A percentile compares a stretch with the other conserved stretches of the same genome.
Conservation (phyloP, 2,888 invertebrate genomes). For the Ectropis crepuscularia region DNA sequence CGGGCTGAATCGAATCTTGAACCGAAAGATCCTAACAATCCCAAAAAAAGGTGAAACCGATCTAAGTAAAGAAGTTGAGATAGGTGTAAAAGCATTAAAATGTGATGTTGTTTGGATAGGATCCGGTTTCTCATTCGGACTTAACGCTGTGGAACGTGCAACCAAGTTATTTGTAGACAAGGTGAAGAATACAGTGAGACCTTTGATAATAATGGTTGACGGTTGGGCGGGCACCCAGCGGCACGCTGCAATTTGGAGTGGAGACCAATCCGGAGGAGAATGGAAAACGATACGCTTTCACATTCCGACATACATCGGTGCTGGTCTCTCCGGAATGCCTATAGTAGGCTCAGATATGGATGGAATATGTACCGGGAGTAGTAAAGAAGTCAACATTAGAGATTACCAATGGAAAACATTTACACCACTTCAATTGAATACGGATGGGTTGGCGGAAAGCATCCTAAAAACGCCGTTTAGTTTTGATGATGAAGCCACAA, state of each 20-base stretch:
- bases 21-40: constrained; percentile 67
- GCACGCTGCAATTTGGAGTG: constrained; percentile 75
- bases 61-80: constrained; percentile 66
- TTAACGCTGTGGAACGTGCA: constrained; percentile 71
- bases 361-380: constrained; percentile 71
- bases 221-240: constrained; percentile 80
- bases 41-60: constrained; percentile 78
- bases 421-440: constrained; percentile 76
- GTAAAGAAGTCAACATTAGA: constrained; percentile 66
- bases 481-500: constrained; percentile 64
- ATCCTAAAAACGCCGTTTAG: constrained; percentile 72
- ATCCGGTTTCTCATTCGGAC: constrained; percentile 71
- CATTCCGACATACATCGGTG: constrained; percentile 76
- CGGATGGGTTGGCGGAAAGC: constrained; percentile 79
- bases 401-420: constrained; percentile 80
- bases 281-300: constrained; percentile 81
- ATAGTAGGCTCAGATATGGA: constrained; percentile 78
- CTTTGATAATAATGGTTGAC: constrained; percentile 75
- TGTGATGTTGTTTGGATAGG: constrained; percentile 81
- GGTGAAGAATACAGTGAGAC: constrained; percentile 55
- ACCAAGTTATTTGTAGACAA: constrained; percentile 60
- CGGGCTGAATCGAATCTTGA: constrained; percentile 77
- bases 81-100: constrained; percentile 73
- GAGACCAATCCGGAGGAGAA: constrained; percentile 74
- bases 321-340: constrained; percentile 74